These are phyloP conservation scores for Drosophila pectinifera DNA, from an alignment of 1,140 invertebrate species.

Conservation along the genomic window DNA sequence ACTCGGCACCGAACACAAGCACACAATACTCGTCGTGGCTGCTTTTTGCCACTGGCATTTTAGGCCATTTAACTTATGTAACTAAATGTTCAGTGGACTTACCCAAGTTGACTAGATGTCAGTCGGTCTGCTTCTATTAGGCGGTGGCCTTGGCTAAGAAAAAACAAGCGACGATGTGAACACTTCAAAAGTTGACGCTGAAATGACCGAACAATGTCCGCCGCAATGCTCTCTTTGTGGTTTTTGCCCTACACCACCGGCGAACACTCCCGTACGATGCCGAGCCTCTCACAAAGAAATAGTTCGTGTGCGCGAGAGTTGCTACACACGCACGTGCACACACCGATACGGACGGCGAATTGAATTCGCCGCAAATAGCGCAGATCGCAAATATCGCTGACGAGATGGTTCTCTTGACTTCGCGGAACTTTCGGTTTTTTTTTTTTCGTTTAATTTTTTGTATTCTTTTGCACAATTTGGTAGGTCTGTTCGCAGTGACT, in stretches of 20 bases:
- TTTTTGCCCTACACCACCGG: background rate
- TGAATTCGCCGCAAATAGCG: slow-evolving; percentile 37
- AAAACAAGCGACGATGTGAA: slow-evolving; percentile 5
- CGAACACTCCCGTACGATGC: background rate
- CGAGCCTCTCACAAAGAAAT: background rate
- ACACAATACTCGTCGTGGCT: background rate
- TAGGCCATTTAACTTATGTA: background rate
- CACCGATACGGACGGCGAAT: background rate
- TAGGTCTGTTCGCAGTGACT: background rate
- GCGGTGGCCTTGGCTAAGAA: background rate
- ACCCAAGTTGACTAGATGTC: slow-evolving; percentile 1
- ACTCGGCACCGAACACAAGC: background rate
- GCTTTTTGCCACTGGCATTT: background rate
- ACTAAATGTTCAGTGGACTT: background rate
- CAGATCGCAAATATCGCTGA: no score
- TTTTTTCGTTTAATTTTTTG: background rate
- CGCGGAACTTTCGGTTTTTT: no score
- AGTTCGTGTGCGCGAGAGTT: background rate
- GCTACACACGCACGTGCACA: background rate
- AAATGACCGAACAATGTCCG: slow-evolving; percentile 27
- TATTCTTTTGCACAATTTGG: background rate
- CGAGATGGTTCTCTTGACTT: background rate
- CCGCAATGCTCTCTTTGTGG: background rate
- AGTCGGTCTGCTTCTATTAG: background rate
- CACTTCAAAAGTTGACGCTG: slow-evolving; percentile 27